phyloP scores from a whole-genome alignment of 2,888 invertebrate species.

The Choreutis nemorana region DNA sequence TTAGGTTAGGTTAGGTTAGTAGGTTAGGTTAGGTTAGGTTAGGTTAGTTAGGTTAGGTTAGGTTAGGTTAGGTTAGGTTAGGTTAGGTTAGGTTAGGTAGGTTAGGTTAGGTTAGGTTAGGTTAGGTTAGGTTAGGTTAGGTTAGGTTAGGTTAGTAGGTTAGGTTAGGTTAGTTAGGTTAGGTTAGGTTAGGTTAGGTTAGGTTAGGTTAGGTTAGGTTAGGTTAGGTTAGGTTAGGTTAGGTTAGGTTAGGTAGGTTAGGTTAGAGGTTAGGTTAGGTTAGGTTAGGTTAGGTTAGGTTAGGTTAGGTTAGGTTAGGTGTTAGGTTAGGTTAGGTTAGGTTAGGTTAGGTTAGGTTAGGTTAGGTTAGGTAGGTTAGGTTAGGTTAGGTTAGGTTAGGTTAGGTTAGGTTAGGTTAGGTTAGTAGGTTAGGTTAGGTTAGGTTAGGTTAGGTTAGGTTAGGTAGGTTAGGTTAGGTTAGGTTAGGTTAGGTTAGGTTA shows the following conservation, averaged over 20 bases:
- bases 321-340: constrained; percentile 1
- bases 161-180: constrained; percentile 2
- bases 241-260: constrained; percentile 4
- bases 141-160: not conserved
- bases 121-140: constrained; percentile 2
- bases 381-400: constrained; percentile 1
- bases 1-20: constrained; percentile 9
- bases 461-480: constrained; percentile 12
- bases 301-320: constrained; percentile 2
- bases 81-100: constrained; percentile 4
- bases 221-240: constrained; percentile 3
- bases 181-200: constrained; percentile 2
- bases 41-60: not conserved
- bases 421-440: constrained; percentile 12
- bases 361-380: constrained; percentile 1
- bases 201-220: constrained; percentile 2
- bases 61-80: not conserved
- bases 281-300: constrained; percentile 1
- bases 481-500: constrained; percentile 12
- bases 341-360: constrained; percentile 2
- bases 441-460: constrained; percentile 12
- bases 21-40: constrained; percentile 3
- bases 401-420: constrained; percentile 11
- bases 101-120: constrained; percentile 2
- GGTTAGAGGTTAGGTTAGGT: constrained; percentile 3